Evolutionary conservation across 2,888 invertebrate species (phyloP), one percentile per base, ranked within the genome.

Genomic region (Drosophila borborema): DNA sequence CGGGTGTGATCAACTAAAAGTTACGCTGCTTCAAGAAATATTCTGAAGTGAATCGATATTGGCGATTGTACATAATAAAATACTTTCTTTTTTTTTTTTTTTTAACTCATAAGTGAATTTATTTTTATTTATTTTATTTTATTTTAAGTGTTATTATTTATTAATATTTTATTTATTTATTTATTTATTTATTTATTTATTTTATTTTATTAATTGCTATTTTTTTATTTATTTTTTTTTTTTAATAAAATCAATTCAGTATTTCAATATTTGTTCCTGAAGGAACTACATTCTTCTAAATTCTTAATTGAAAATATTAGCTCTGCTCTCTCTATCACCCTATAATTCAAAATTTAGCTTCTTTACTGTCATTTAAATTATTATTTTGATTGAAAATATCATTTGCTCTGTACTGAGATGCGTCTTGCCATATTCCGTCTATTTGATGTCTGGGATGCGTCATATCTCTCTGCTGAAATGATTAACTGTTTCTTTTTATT

Each of bases 401-500:
- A 9, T n/a, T 31, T n/a, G 10, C 28, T 48, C 9, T 31, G 9
- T 4, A 2, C 12, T n/a, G 31, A 49, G 49, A 49, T 18, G n/a
- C 12, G 31, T 1, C 31, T 49, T 10, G n/a, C 9, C 16, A 2
- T 16, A 16, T 48, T 28, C 16, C 9, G 3, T 28, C 9, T n/a
- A 28, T 49, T 49, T 36, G 12, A 18, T 14, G 8, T 14, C 53
- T 16, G 0, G 40, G 28, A 18, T 1, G 36, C 20, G 12, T 55
- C 55, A 55, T 28, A n/a, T n/a, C 40, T 28, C 34, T 40, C 36
- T 12, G 12, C 10, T 38, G 53, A 83, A 65, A 84, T 89, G 88
- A 85, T 89, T 68, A 77, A 85, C 82, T 89, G 65, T 54, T 34
- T 34, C 64, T 18, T 20, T 36, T 48, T 36, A 43, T 49, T 43